Conservation (phyloP, 1,140 invertebrate species). For the Trichonephila inaurata region DNA sequence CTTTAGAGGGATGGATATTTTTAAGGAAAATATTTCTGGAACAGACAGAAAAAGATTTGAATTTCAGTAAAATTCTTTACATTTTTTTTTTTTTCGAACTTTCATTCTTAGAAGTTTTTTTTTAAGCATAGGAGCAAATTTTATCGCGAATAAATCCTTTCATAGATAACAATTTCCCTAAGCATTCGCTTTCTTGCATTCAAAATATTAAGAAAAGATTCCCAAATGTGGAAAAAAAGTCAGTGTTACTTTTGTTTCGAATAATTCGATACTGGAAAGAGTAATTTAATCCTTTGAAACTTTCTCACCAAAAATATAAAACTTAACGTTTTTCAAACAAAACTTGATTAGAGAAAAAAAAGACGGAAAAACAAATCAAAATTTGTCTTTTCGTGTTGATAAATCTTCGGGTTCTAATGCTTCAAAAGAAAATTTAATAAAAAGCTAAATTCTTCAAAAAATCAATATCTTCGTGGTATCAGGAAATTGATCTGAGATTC, state of each 20-base stretch:
- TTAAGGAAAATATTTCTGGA: too few species aligned
- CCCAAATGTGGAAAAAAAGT: neutral
- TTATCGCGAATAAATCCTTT: neutral
- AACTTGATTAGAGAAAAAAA: too few species aligned
- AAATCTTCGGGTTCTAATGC: neutral
- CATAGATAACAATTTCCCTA: neutral
- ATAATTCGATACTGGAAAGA: neutral
- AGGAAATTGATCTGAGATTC: neutral
- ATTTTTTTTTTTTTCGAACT: too few species aligned
- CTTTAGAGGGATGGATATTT: too few species aligned
- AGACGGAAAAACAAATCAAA: too few species aligned
- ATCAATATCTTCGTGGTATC: neutral
- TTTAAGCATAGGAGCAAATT: neutral
- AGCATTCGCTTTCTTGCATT: neutral
- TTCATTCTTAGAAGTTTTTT: too few species aligned
- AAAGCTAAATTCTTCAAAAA: slow-evolving; percentile 2
- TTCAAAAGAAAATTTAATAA: neutral
- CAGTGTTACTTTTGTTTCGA: neutral
- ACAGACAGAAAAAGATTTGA: too few species aligned
- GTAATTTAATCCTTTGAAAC: neutral
- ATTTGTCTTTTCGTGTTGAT: neutral
- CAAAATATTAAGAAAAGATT: neutral
- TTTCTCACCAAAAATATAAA: too few species aligned
- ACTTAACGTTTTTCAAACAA: too few species aligned
- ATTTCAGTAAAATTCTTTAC: too few species aligned